phyloP scores from a whole-genome alignment of 2,113 vertebrate species.

The Misgurnus mizolepis region DNA sequence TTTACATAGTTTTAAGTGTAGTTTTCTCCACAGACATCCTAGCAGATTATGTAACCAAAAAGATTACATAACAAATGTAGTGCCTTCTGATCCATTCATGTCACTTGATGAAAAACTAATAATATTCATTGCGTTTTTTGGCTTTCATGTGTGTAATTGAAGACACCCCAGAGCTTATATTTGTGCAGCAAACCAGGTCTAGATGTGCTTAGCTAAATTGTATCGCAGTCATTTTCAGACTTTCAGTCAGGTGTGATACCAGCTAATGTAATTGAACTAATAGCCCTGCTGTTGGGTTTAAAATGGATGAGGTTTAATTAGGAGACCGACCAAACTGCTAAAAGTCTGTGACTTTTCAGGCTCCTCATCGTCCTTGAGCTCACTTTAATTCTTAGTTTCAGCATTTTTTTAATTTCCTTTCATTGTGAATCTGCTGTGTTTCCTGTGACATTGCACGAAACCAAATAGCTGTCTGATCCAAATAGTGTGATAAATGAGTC shows the following conservation, averaged over 20 bases:
- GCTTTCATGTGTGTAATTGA: conserved; percentile 1
- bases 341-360: conserved; percentile 5
- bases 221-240: conserved; percentile 8
- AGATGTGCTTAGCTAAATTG: not conserved
- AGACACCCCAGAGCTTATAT: not conserved
- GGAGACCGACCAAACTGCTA: not conserved
- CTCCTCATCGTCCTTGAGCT: not conserved
- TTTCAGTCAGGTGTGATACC: conserved; percentile 14
- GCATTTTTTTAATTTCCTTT: not conserved
- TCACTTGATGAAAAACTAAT: too few species aligned
- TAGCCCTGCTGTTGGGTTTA: conserved; percentile 11
- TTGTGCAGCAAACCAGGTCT: not conserved
- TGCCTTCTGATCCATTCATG: too few species aligned
- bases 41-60: too few species aligned
- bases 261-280: conserved; percentile 42
- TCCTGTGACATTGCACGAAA: not conserved
- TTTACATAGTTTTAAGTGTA: too few species aligned
- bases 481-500: conserved; percentile 4
- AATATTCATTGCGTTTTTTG: not conserved
- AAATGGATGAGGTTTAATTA: conserved; percentile 6
- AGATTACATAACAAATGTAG: too few species aligned
- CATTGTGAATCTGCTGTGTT: not conserved
- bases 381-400: not conserved
- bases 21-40: too few species aligned
- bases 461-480: not conserved